Evolutionary conservation across 2,888 invertebrate species (phyloP).

Genomic region (Trichopria drosophilae): DNA sequence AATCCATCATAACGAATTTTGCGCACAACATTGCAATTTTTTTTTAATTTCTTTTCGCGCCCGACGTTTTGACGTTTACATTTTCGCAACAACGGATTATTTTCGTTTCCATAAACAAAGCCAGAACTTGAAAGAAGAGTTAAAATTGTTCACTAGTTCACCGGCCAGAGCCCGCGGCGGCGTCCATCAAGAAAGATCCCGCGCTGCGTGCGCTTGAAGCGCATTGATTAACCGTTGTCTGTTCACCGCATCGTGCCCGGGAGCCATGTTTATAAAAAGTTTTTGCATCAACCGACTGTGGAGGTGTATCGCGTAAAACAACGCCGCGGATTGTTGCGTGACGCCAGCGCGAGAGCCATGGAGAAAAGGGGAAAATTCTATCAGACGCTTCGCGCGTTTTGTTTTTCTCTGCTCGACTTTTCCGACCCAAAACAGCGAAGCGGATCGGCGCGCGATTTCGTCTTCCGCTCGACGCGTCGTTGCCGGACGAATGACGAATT

Average conservation of each 20-base stretch:
- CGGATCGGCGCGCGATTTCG: constrained; percentile 11
- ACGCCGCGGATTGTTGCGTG: constrained; percentile 30
- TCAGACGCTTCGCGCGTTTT: constrained; percentile 6
- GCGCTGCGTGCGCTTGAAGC: constrained; percentile 54
- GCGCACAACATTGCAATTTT: too few species aligned
- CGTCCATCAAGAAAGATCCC: constrained; percentile 54
- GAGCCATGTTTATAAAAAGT: constrained; percentile 51
- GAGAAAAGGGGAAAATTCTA: constrained; percentile 34
- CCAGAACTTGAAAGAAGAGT: constrained; percentile 54
- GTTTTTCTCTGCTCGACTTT: not conserved
- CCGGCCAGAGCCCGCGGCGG: constrained; percentile 44
- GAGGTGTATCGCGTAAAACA: constrained; percentile 35
- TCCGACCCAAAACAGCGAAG: constrained; percentile 13
- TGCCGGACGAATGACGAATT: too few species aligned
- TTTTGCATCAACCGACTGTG: constrained; percentile 45
- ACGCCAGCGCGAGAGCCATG: constrained; percentile 34
- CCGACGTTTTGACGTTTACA: constrained; percentile 27
- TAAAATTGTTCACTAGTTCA: constrained; percentile 54
- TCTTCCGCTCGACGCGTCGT: too few species aligned
- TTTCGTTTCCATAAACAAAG: constrained; percentile 54
- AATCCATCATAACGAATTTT: too few species aligned
- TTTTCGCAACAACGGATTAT: constrained; percentile 43
- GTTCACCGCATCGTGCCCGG: constrained; percentile 43
- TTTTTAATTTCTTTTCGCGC: too few species aligned
- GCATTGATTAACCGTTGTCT: constrained; percentile 57